Evolutionary conservation across 2,797 vertebrate species (phyloP).

Genomic region (Lemur catta): DNA sequence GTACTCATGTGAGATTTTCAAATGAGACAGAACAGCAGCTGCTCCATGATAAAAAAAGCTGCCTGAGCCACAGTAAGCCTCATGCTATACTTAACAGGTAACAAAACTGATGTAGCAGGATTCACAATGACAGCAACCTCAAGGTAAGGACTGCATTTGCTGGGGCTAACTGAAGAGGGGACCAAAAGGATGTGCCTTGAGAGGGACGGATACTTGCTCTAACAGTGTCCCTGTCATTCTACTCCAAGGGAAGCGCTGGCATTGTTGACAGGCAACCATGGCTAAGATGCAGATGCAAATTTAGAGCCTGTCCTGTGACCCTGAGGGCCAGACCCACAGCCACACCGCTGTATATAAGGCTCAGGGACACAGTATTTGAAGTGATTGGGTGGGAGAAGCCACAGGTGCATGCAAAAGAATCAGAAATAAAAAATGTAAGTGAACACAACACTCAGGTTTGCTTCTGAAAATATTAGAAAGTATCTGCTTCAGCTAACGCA

Average conservation of each 20-base stretch:
- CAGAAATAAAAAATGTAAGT: not conserved
- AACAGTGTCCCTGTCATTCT: not conserved
- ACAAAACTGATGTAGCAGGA: rapidly evolving
- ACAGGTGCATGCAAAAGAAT: rapidly evolving
- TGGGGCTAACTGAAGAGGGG: not conserved
- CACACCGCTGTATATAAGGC: rapidly evolving
- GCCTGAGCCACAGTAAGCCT: not conserved
- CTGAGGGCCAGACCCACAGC: not conserved
- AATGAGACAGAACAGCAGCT: not conserved
- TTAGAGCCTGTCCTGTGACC: not conserved
- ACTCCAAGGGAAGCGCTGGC: rapidly evolving
- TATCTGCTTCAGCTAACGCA: not conserved
- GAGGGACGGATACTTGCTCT: not conserved
- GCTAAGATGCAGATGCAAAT: not conserved
- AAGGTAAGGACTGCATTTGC: not conserved
- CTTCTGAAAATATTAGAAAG: not conserved
- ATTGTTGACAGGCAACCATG: rapidly evolving
- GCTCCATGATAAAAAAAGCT: not conserved
- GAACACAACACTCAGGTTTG: not conserved
- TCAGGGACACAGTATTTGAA: too few species aligned
- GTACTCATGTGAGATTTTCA: not conserved
- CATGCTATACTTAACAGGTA: rapidly evolving
- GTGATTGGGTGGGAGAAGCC: not conserved
- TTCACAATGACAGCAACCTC: rapidly evolving
- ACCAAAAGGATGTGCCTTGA: not conserved